These are phyloP conservation scores for Pollenia griseotomentosa DNA, from an alignment of 2,888 invertebrate genomes.

Conservation along the genomic window DNA sequence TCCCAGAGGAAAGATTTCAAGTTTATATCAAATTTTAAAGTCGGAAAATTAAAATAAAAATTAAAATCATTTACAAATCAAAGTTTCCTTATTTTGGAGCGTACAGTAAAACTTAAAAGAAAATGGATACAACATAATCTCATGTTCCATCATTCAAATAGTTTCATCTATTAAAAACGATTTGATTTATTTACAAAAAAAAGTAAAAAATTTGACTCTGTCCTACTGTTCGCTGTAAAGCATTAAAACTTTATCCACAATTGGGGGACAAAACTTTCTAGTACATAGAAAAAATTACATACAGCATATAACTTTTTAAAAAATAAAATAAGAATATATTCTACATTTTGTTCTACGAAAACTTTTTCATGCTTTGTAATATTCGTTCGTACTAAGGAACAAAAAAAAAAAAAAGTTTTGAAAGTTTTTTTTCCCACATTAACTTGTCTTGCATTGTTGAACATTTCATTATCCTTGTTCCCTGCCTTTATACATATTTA, in stretches of 20 bases:
- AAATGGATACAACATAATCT: too few relatives aligned
- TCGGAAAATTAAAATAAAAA: too few relatives aligned
- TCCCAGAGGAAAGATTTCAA: too few relatives aligned
- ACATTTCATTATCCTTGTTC: constrained; percentile 59
- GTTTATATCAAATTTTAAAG: too few relatives aligned
- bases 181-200: too few relatives aligned
- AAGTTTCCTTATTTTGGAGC: too few relatives aligned
- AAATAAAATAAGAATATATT: constrained; percentile 26
- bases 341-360: constrained; percentile 23
- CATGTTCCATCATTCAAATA: too few relatives aligned
- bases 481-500: not conserved
- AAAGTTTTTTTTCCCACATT: constrained; percentile 42
- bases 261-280: constrained; percentile 43
- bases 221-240: not conserved
- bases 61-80: too few relatives aligned
- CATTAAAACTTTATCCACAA: constrained; percentile 49
- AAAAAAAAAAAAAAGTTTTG: not conserved
- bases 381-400: not conserved
- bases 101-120: too few relatives aligned
- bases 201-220: too few relatives aligned
- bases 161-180: too few relatives aligned
- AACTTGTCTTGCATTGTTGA: constrained; percentile 55
- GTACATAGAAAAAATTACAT: not conserved
- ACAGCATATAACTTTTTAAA: not conserved
- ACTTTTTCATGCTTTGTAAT: constrained; percentile 32